Evolutionary conservation across 1,140 invertebrate genomes (phyloP).

Genomic region (Zaprionus camerounensis): DNA sequence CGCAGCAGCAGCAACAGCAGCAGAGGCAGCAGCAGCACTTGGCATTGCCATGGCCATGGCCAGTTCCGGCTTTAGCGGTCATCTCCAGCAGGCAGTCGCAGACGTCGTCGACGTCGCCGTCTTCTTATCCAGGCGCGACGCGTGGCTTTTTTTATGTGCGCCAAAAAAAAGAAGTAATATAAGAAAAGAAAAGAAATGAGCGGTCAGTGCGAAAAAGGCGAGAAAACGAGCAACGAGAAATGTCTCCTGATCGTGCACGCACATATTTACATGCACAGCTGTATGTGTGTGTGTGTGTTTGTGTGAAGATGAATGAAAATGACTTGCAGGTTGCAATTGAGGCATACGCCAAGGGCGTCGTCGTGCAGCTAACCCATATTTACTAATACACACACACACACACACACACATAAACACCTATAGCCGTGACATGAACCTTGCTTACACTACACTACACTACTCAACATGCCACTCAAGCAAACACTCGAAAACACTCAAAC

Average conservation of each 20-base stretch:
- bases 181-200: conserved; percentile 40
- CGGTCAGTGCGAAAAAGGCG: conserved; percentile 48
- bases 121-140: conserved; percentile 53
- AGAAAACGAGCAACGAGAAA: conserved; percentile 63
- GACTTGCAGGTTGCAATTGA: conserved; percentile 26
- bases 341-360: conserved; percentile 39
- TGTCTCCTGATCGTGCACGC: conserved; percentile 49
- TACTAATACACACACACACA: neutral
- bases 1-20: conserved; percentile 20
- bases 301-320: conserved; percentile 45
- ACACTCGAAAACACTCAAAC: conserved; percentile 1
- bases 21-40: conserved; percentile 34
- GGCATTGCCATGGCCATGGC: conserved; percentile 61
- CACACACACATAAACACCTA: neutral
- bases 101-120: conserved; percentile 20
- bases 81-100: conserved; percentile 26
- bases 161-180: conserved; percentile 48
- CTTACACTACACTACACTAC: neutral
- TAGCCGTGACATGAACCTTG: conserved; percentile 9
- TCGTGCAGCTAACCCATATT: conserved; percentile 24
- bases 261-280: neutral
- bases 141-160: conserved; percentile 64
- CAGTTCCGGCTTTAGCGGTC: conserved; percentile 75
- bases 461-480: neutral
- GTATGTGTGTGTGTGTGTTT: neutral